Evolutionary conservation across 2,113 vertebrate genomes (phyloP), one percentile per base, ranked within the genome.

Genomic region (Pongo pygmaeus): DNA sequence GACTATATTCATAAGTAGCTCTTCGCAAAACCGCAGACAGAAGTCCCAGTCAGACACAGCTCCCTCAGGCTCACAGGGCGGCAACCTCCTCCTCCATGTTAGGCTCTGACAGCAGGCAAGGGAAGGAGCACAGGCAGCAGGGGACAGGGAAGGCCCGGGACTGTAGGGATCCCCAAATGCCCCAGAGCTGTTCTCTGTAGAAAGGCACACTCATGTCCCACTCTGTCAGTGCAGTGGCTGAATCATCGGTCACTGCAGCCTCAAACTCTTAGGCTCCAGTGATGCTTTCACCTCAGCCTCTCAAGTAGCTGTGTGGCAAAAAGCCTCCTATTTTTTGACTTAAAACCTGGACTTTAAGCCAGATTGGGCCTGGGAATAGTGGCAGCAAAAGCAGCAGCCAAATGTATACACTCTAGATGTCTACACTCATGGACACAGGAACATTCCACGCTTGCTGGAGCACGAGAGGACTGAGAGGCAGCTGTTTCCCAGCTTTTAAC

Each of bases 301-400:
- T 43, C 40, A 43, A 4, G 40, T 4, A 43, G 40, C 40, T 43
- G 40, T 43, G 4, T 61, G 61, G 52, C 61, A 90, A 46, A 95
- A 81, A 78, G 84, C 72, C 89, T 96, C 79, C 78, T 84, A 9
- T 43, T 92, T 96, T 97, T 98, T 97, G 98, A 97, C 98, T 98
- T 97, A 91, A 96, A 96, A 96, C 96, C 98, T 97, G 93, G 79
- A 0, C 93, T 96, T 84, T 67, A 48, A 95, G 89, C 91, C 93
- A 97, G 84, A 3, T 22, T 30, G 87, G 97, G 78, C 97, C 77
- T 88, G 59, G 96, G 96, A 91, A n/a, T 61, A 97, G 97, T 94
- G 96, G 91, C 96, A 95, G 97, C 93, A 93, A 86, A 91, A 96
- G 96, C 90, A 98, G 98, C 98, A 98, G 98, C 97, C 97, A 80